Evolutionary conservation across 2,888 invertebrate species (phyloP), one percentile per base, ranked within the genome.

Genomic region (Stenurella melanura): DNA sequence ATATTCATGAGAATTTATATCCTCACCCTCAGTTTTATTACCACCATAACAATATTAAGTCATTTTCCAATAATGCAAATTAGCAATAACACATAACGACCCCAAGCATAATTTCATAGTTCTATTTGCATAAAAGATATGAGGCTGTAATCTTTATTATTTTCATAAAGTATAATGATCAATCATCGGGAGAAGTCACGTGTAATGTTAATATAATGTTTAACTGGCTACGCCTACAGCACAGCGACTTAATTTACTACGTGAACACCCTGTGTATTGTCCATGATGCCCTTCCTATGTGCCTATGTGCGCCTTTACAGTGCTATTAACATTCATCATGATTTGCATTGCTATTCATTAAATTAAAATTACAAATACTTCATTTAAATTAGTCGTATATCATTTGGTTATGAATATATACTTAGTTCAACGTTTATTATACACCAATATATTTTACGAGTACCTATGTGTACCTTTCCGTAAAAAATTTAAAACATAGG

Each of bases 151-250:
- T 87, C 86, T 85, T 86, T 86, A 86, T 86, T 85, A 86, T 87
- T 87, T 86, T 83, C 83, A 84, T 85, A 84, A 85, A 84, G 83
- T 82, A 84, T 84, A 83, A 85, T 86, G 86, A 88, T 88, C 88
- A 86, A 88, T 88, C 87, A 87, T 86, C 83, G 71, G 58, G 77
- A 83, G 79, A 81, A 81, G 87, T 83, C 88, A 87, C 88, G 87
- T 87, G 88, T 85, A 77, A 80, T 81, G 83, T 77, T 80, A 84
- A 86, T 84, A 76, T 81, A 74, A 50, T 54, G 67, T 54, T 30
- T 76, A 73, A 76, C 78, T 72, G 75, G 82, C 71, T 78, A 87
- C 88, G 88, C 88, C 88, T 81, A 87, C 86, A 68, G 81, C 75
- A 87, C 86, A 68, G 81, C 75, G 82, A 83, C 84, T 86, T 83